Conservation (phyloP, 1,140 invertebrate genomes). For the Catajapyx aquilonaris region DNA sequence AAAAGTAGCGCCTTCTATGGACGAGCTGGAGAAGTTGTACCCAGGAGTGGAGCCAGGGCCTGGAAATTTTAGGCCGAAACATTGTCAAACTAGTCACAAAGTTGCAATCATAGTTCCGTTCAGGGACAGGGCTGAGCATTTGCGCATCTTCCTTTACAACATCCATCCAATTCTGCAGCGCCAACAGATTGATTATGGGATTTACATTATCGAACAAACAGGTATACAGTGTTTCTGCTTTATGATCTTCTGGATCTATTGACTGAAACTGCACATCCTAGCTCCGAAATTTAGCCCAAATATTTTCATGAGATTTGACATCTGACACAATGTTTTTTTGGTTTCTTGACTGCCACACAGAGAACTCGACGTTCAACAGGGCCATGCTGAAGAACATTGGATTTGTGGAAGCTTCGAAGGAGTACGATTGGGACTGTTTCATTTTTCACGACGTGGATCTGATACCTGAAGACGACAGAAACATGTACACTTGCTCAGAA, state of each 20-base stretch:
- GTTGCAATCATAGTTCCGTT: slow-evolving; percentile 81
- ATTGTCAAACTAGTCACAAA: slow-evolving; percentile 48
- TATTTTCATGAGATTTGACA: too few species aligned
- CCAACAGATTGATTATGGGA: slow-evolving; percentile 79
- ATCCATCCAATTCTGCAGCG: slow-evolving; percentile 76
- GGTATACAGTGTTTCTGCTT: too few species aligned
- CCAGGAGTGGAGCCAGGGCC: too few species aligned
- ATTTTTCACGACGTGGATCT: slow-evolving; percentile 90
- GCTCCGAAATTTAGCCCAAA: too few species aligned
- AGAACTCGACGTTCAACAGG: too few species aligned
- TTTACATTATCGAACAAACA: slow-evolving; percentile 82
- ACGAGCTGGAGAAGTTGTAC: too few species aligned
- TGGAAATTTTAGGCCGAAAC: slow-evolving; percentile 47
- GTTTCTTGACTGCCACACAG: too few species aligned
- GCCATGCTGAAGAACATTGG: too few species aligned
- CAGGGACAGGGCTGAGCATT: slow-evolving; percentile 61
- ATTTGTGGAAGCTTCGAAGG: slow-evolving; percentile 63
- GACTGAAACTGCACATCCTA: too few species aligned
- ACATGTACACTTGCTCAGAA: slow-evolving; percentile 73
- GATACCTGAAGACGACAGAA: slow-evolving; percentile 75
- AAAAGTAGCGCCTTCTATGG: too few species aligned
- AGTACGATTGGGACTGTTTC: slow-evolving; percentile 73
- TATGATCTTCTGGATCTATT: too few species aligned
- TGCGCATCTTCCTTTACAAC: slow-evolving; percentile 61
- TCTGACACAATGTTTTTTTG: too few species aligned